phyloP scores from a whole-genome alignment of 1,140 invertebrate genomes.

The Rhagoletis zephyria region DNA sequence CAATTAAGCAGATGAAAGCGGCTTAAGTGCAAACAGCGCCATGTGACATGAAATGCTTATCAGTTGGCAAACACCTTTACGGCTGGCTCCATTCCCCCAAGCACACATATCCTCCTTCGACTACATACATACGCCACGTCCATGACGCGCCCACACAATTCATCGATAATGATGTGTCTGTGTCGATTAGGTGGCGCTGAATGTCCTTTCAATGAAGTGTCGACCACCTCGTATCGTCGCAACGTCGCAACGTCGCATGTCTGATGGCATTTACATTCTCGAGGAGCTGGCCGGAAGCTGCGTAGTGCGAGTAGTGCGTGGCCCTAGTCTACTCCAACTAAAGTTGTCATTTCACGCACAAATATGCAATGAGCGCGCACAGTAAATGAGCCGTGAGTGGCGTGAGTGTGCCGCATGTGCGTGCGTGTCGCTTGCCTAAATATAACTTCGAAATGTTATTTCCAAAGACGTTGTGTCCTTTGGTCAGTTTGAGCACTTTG shows the following conservation, averaged over 20 bases:
- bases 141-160: background rate
- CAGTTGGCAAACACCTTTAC: conserved; percentile 50
- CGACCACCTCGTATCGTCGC: conserved; percentile 4
- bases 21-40: conserved; percentile 52
- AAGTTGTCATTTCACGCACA: conserved; percentile 54
- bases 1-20: conserved; percentile 55
- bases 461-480: background rate
- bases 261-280: background rate
- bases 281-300: background rate
- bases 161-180: conserved; percentile 53
- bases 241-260: conserved; percentile 2
- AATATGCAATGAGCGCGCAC: conserved; percentile 34
- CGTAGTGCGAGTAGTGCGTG: background rate
- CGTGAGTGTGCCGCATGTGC: background rate
- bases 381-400: conserved; percentile 49
- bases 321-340: background rate
- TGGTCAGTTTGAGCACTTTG: background rate
- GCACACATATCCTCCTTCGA: background rate
- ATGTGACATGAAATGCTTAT: conserved; percentile 56
- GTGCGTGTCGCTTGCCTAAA: conserved; percentile 6
- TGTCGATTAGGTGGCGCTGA: conserved; percentile 40
- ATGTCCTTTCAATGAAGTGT: conserved; percentile 36
- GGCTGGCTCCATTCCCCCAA: background rate
- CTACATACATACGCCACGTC: background rate
- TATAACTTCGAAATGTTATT: background rate